These are phyloP conservation scores for Hapalemur alaotrensis DNA, from an alignment of 2,797 vertebrate genomes.

Conservation along the genomic window DNA sequence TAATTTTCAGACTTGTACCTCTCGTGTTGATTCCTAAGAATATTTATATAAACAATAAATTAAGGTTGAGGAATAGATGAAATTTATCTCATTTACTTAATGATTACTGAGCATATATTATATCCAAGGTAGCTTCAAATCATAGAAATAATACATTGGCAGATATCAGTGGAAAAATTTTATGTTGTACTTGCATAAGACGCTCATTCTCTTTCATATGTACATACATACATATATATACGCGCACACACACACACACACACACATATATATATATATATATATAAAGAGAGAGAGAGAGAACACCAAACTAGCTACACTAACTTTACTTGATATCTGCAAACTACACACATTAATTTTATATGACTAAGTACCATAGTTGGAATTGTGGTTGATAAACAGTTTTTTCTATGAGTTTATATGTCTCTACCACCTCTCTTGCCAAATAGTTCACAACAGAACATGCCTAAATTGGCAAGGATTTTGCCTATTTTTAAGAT, in stretches of 20 bases:
- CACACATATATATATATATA: too few species aligned
- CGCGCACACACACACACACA: too few species aligned
- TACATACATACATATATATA: too few species aligned
- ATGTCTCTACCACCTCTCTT: not conserved
- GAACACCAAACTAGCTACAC: not conserved
- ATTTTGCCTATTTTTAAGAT: not conserved
- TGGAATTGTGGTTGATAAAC: not conserved
- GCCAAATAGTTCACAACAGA: not conserved
- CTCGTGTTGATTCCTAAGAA: not conserved
- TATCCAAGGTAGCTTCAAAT: not conserved
- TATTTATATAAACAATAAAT: not conserved
- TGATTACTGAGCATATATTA: not conserved
- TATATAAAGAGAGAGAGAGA: too few species aligned
- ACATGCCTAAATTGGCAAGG: not conserved
- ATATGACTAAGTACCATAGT: not conserved
- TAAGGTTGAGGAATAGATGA: not conserved
- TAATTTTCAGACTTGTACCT: not conserved
- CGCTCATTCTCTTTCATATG: not conserved
- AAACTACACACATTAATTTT: not conserved
- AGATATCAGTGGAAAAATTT: not conserved
- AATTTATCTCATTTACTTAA: not conserved
- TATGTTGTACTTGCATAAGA: not conserved
- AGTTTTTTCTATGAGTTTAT: not conserved
- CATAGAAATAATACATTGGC: not conserved
- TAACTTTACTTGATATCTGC: not conserved